Percentiles rank a stretch among this genome's conserved stretches.
Conservation (phyloP, 2,888 invertebrate species). For the Drosophila macrospina region DNA sequence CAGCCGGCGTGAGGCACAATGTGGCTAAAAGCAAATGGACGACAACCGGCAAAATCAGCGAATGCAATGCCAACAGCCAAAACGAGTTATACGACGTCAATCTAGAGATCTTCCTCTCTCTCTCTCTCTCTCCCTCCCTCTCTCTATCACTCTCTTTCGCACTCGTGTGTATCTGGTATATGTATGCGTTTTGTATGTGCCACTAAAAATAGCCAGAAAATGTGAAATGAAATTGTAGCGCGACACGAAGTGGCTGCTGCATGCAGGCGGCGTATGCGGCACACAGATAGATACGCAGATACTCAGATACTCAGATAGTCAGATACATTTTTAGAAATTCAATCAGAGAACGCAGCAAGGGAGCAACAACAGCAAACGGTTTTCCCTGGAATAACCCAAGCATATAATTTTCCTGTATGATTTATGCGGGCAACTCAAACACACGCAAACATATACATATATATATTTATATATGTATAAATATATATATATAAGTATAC, state of each 20-base stretch:
- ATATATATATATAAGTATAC: background rate
- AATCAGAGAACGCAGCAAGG: constrained; percentile 65
- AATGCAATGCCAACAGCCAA: constrained; percentile 59
- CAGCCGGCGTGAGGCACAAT: constrained; percentile 50
- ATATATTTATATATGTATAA: background rate
- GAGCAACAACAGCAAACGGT: constrained; percentile 23
- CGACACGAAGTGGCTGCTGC: constrained; percentile 59
- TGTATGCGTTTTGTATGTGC: constrained; percentile 33
- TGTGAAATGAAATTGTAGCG: constrained; percentile 74
- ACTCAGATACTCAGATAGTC: constrained; percentile 26
- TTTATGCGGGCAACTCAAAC: constrained; percentile 63
- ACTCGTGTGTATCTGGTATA: constrained; percentile 38
- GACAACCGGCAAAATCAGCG: constrained; percentile 43
- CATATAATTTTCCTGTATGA: constrained; percentile 45
- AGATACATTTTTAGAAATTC: constrained; percentile 76
- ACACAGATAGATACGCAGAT: constrained; percentile 18
- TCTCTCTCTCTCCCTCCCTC: constrained; percentile 3
- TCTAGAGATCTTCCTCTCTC: constrained; percentile 29
- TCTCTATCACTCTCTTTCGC: constrained; percentile 8
- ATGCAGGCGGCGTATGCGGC: constrained; percentile 54
- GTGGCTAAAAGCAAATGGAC: constrained; percentile 29
- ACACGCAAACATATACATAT: constrained; percentile 10
- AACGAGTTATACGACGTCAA: constrained; percentile 63
- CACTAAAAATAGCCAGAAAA: constrained; percentile 74
- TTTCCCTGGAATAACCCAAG: constrained; percentile 53